phyloP scores from a whole-genome alignment of 2,113 vertebrate species.

The Archilochus colubris region DNA sequence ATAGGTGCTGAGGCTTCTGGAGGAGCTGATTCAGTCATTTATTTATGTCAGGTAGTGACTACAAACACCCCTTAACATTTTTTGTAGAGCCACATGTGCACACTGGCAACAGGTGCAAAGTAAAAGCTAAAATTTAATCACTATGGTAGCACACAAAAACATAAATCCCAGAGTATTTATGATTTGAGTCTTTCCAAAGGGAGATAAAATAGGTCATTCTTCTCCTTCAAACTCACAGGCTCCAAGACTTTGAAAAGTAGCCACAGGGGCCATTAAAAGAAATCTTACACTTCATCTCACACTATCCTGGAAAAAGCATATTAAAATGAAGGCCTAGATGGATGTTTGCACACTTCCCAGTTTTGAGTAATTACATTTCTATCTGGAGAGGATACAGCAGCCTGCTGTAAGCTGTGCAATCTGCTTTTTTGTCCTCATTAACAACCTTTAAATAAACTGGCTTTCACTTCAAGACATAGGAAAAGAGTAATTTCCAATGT shows the following conservation, averaged over 20 bases:
- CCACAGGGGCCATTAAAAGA: background rate
- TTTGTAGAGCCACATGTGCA: background rate
- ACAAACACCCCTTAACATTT: background rate
- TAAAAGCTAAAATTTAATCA: background rate
- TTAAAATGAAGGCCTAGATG: background rate
- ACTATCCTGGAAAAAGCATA: background rate
- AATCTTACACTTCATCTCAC: background rate
- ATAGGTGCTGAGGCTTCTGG: background rate
- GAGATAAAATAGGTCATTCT: constrained; percentile 1
- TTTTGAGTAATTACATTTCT: background rate
- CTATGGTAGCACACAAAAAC: background rate
- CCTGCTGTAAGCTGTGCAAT: background rate
- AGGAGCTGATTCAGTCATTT: background rate
- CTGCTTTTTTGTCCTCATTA: background rate
- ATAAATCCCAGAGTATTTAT: constrained; percentile 6
- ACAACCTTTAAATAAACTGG: background rate
- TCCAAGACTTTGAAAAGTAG: background rate
- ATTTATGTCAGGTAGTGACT: background rate
- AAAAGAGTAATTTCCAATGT: background rate
- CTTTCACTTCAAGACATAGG: background rate
- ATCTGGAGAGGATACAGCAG: background rate
- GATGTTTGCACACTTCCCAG: background rate
- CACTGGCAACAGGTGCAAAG: constrained; percentile 1
- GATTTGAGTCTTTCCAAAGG: background rate
- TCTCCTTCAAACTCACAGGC: background rate